Conservation (phyloP, 2,113 vertebrate species). For the Coptodon bakossiorum region DNA sequence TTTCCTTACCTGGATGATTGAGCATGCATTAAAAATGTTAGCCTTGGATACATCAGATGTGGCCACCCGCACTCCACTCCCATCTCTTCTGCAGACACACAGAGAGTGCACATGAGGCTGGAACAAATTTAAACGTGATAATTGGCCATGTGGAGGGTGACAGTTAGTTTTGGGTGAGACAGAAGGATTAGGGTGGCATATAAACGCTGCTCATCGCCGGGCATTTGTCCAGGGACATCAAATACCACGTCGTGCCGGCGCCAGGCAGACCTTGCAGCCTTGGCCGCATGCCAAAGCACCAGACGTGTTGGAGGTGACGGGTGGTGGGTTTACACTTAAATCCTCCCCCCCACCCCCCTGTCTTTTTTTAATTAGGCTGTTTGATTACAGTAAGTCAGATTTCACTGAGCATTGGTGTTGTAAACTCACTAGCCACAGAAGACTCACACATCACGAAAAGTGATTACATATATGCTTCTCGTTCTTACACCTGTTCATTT, state of each 20-base stretch:
- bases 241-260: neutral
- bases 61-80: neutral
- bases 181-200: conserved; percentile 24
- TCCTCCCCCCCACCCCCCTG: neutral
- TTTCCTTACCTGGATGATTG: neutral
- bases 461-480: neutral
- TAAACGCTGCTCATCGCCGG: conserved; percentile 19
- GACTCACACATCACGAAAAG: neutral
- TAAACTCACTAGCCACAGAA: neutral
- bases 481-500: neutral
- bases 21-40: neutral
- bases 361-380: neutral
- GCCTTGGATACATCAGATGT: neutral
- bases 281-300: conserved; percentile 21
- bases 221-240: conserved; percentile 42
- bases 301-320: conserved; percentile 11
- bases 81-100: neutral
- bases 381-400: conserved; percentile 13
- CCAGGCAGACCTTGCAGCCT: neutral
- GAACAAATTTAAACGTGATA: conserved; percentile 38
- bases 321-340: neutral
- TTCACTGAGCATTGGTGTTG: neutral
- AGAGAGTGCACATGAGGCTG: neutral
- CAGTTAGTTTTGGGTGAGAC: conserved; percentile 44
- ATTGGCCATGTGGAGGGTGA: conserved; percentile 17